Evolutionary conservation across 2,797 vertebrate genomes (phyloP).

Genomic region (Lepilemur septentrionalis): DNA sequence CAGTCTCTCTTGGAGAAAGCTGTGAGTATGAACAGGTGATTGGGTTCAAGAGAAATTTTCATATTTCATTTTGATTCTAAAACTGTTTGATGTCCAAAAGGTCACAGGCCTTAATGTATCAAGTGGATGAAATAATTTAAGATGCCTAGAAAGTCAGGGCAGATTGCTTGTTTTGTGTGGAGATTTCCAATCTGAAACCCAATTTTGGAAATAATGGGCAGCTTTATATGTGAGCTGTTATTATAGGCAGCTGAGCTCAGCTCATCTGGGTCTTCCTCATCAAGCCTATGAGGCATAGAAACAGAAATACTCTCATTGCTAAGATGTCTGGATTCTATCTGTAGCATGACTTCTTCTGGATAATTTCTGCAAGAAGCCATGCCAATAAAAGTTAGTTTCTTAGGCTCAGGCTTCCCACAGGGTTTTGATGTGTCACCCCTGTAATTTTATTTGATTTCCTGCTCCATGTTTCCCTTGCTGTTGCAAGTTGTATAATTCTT

Average conservation of each 20-base stretch:
- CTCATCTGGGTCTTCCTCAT: background rate
- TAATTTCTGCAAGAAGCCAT: slow-evolving; percentile 10
- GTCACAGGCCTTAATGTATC: background rate
- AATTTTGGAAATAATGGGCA: slow-evolving; percentile 57
- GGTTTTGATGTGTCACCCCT: slow-evolving; percentile 7
- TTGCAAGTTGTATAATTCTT: background rate
- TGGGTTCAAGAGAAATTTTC: slow-evolving; percentile 29
- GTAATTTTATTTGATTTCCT: slow-evolving; percentile 42
- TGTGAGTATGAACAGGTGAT: background rate
- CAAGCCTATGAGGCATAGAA: background rate
- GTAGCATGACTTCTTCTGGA: background rate
- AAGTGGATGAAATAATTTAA: slow-evolving; percentile 39
- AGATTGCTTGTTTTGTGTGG: background rate
- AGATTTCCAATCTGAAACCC: slow-evolving; percentile 35
- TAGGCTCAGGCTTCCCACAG: background rate
- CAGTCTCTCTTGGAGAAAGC: background rate
- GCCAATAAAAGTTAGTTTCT: slow-evolving; percentile 16
- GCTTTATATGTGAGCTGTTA: slow-evolving; percentile 41
- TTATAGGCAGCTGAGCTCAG: slow-evolving; percentile 58
- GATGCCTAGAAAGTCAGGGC: background rate
- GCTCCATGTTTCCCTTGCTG: background rate
- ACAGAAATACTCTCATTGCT: background rate
- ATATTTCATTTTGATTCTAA: slow-evolving; percentile 40
- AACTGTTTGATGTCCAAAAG: background rate
- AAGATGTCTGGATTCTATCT: slow-evolving; percentile 34